These are phyloP conservation scores for Rissa tridactyla DNA, from an alignment of 2,113 vertebrate genomes.

Conservation along the genomic window DNA sequence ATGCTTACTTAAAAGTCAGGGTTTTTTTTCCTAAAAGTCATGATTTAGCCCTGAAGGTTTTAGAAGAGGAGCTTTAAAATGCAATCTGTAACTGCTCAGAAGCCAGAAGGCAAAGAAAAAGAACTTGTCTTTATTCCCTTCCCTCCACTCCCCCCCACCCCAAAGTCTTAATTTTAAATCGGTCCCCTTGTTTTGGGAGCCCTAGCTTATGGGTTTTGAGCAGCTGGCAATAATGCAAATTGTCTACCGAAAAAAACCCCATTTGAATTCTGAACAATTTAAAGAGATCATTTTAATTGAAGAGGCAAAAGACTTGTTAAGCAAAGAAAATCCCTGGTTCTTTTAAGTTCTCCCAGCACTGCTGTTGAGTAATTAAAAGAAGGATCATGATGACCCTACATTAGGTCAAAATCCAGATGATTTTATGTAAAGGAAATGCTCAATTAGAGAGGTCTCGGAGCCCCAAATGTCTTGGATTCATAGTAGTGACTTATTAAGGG, in stretches of 20 bases:
- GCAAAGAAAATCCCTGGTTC: slow-evolving; percentile 19
- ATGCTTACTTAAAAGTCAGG: background rate
- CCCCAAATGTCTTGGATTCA: background rate
- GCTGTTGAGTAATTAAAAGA: slow-evolving; percentile 40
- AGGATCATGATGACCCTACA: slow-evolving; percentile 26
- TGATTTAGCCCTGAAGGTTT: background rate
- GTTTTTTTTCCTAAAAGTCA: background rate
- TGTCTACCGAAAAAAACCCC: background rate
- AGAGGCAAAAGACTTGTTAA: slow-evolving; percentile 27
- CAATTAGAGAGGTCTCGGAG: background rate
- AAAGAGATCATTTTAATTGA: slow-evolving; percentile 45
- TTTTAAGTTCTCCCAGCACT: slow-evolving; percentile 29
- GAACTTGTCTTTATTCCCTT: background rate
- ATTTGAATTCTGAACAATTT: slow-evolving; percentile 50
- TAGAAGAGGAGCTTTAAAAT: background rate
- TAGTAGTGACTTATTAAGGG: background rate
- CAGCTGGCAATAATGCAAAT: slow-evolving; percentile 57
- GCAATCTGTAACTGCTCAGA: background rate
- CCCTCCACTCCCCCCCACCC: background rate
- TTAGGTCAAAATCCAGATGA: slow-evolving; percentile 47
- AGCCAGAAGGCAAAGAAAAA: slow-evolving; percentile 5
- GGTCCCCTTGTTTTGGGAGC: background rate
- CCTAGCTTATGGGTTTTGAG: slow-evolving; percentile 30
- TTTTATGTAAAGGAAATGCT: slow-evolving; percentile 42
- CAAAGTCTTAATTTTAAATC: slow-evolving; percentile 30